A percentile compares a stretch with the other conserved stretches of the same genome.
phyloP scores from a whole-genome alignment of 2,888 invertebrate species.

The Hermodice carunculata region DNA sequence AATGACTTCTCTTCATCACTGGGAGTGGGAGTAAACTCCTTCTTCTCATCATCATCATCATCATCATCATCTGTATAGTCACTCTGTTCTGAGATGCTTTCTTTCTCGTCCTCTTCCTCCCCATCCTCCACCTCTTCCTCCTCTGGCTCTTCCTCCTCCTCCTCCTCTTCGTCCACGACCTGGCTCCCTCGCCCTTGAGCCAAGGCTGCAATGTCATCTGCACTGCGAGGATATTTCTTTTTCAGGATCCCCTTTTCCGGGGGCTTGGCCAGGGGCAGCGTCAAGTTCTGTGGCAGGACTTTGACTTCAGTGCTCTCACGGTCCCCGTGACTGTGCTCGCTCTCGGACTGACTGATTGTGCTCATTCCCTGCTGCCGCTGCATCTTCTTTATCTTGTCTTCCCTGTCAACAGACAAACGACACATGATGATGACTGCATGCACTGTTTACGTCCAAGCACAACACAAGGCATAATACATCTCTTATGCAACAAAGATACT shows the following conservation, averaged over 20 bases:
- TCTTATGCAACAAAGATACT: no score
- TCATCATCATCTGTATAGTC: slow-evolving; percentile 16
- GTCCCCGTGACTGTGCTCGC: slow-evolving; percentile 28
- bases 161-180: slow-evolving; percentile 4
- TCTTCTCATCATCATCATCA: background rate
- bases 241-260: slow-evolving; percentile 66
- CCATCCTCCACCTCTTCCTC: background rate
- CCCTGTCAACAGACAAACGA: no score
- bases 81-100: background rate
- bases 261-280: slow-evolving; percentile 32
- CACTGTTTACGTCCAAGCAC: no score
- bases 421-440: no score
- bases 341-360: slow-evolving; percentile 20
- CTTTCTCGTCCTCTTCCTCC: background rate
- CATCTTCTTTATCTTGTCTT: slow-evolving; percentile 49
- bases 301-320: slow-evolving; percentile 30
- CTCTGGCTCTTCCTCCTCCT: slow-evolving; percentile 9
- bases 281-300: slow-evolving; percentile 1
- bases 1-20: slow-evolving; percentile 7
- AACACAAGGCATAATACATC: no score
- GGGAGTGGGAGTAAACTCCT: background rate
- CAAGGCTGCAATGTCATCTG: slow-evolving; percentile 1
- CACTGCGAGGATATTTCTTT: slow-evolving; percentile 37
- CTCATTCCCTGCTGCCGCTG: slow-evolving; percentile 15
- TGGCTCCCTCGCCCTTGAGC: slow-evolving; percentile 1